A percentile compares a stretch with the other conserved stretches of the same genome.
Evolutionary conservation across 1,140 invertebrate genomes (phyloP).

Genomic region (Oncopodura yosiiana): DNA sequence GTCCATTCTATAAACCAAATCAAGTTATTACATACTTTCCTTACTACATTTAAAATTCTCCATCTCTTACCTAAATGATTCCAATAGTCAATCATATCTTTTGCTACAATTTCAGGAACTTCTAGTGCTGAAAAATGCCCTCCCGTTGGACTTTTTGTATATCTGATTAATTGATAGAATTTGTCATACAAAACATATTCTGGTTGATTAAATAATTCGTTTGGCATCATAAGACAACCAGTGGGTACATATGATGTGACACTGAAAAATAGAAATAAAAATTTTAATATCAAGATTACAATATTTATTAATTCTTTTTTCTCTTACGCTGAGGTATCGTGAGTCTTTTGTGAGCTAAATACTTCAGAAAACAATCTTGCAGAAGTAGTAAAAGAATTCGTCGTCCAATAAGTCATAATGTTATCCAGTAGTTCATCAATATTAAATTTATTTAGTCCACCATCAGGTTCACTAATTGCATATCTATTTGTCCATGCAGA

Average conservation of each 20-base stretch:
- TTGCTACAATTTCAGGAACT: conserved; percentile 55
- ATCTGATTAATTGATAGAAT: conserved; percentile 40
- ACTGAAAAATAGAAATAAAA: conserved; percentile 28
- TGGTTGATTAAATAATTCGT: conserved; percentile 40
- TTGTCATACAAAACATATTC: conserved; percentile 35
- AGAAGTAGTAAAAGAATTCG: conserved; percentile 63
- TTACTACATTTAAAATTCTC: too few species aligned
- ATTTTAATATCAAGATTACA: conserved; percentile 41
- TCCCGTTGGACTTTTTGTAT: conserved; percentile 41
- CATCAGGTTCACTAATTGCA: conserved; percentile 51
- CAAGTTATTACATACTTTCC: too few species aligned
- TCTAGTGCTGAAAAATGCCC: conserved; percentile 82
- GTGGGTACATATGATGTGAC: conserved; percentile 40
- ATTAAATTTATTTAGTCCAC: conserved; percentile 55
- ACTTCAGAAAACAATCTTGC: conserved; percentile 63
- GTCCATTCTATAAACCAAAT: too few species aligned
- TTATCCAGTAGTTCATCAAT: conserved; percentile 74
- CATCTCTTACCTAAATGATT: conserved; percentile 6
- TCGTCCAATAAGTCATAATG: conserved; percentile 78
- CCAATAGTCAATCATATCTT: conserved; percentile 43
- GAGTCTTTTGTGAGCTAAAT: conserved; percentile 37
- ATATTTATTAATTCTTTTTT: too few species aligned
- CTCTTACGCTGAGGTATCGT: too few species aligned
- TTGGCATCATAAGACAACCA: conserved; percentile 39
- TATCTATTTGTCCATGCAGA: conserved; percentile 59